Base-by-base conservation (phyloP, 1,140 invertebrate genomes). In the Brachionus calyciflorus region DNA sequence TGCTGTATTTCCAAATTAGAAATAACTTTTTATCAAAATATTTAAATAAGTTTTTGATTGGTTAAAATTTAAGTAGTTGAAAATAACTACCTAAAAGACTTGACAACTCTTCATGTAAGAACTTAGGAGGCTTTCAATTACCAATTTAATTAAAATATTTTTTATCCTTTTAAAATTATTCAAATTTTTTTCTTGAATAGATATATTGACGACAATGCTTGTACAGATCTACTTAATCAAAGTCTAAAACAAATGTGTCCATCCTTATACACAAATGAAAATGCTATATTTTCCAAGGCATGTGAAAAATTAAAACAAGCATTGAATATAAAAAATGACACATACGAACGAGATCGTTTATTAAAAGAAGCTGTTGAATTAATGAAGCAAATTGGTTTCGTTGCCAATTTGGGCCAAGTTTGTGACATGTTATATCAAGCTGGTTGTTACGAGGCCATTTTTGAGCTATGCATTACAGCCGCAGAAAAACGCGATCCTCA, bases 171-270 rank as follows among this genome's bases (percentile, higher is more conserved):
- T n/a, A 24, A 1, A 51, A 12, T n/a, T 24, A 21, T n/a, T 51
- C 26, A 3, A 44, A n/a, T 12, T 44, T 44, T 44, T 44, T 10
- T 44, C 10, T 44, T 44, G 10, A 1, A 44, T 24, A 37, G 51
- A 21, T 99, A 98, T 84, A 87, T 98, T 0, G 91, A 91, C 70
- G 96, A 99, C 83, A 94, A 95, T 84, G 93, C 95, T 0, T 92
- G 92, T 2, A 92, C 96, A 0, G 92, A 95, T 83, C 89, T 91
- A 0, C 93, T 98, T 40, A 96, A 92, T 78, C 85, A 87, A 17
- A 91, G 91, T 83, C 85, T 99, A n/a, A 87, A 94, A 60, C 90
- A 95, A 81, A 87, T 94, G 0, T 98, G 96, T 83, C 96, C 96
- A 0, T 91, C 91, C 80, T 87, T 99, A 0, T 99, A 96, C 81